Evolutionary conservation across 2,113 vertebrate species (phyloP).

Genomic region (Syrrhaptes paradoxus): DNA sequence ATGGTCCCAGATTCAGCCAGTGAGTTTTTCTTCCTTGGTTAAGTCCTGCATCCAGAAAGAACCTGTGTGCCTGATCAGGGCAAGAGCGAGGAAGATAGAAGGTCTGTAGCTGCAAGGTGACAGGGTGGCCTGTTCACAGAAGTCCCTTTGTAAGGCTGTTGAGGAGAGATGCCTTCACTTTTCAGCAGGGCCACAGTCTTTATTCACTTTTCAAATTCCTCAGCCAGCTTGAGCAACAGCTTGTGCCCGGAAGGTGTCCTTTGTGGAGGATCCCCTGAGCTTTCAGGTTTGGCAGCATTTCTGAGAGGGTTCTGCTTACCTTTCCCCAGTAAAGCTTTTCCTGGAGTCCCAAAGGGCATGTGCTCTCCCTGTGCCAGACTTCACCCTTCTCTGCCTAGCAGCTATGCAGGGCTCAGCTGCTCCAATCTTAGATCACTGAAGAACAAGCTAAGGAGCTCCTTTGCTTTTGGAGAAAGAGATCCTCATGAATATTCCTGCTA

Average conservation of each 20-base stretch:
- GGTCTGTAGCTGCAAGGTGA: neutral
- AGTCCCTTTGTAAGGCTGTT: neutral
- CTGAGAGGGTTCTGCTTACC: neutral
- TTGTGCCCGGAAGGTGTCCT: neutral
- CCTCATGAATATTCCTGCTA: neutral
- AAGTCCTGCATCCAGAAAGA: neutral
- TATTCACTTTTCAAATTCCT: neutral
- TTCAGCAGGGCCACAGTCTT: neutral
- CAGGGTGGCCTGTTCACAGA: neutral
- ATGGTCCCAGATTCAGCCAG: neutral
- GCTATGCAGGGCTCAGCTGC: neutral
- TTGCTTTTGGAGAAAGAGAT: neutral
- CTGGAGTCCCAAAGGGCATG: neutral
- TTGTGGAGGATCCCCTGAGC: neutral
- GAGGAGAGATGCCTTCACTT: neutral
- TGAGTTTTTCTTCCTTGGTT: neutral
- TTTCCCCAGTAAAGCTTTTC: neutral
- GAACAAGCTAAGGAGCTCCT: neutral
- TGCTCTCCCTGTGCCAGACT: neutral
- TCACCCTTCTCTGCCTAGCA: neutral
- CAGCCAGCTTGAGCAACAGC: neutral
- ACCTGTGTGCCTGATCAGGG: neutral
- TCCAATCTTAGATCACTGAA: neutral
- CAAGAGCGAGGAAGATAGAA: neutral
- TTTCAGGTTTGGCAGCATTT: conserved; percentile 57